Base-by-base conservation (phyloP, 2,113 vertebrate species). In the Oxygymnocypris stewartii region DNA sequence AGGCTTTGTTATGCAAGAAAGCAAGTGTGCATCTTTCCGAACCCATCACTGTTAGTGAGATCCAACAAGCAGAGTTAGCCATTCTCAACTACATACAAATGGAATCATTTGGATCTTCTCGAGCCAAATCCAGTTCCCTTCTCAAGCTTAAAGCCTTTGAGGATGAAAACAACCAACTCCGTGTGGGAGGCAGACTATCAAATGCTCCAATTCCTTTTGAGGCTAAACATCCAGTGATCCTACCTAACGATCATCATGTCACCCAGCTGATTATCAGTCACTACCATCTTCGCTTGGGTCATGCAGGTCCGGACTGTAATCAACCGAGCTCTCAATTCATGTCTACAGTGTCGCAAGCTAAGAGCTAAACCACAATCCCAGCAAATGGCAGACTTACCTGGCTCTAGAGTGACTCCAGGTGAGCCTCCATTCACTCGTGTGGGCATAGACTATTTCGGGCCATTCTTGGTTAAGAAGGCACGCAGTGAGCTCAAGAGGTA, bases 141-240 rank as follows among this genome's bases (percentile, higher is more conserved):
- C 35, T 82, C 57, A 65, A 61, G 59, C 59, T 65, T 16, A 40
- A 65, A n/a, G 6, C 59, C 59, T 63, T 8, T n/a, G 9, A 18
- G n/a, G 20, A 63, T 63, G 59, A 63, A 63, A 63, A 63, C 59
- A 23, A 63, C 5, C 76, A 40, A 23, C 47, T 79, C n/a, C 25
- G 25, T 51, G 76, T 79, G 8, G 76, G 76, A 79, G 76, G 76
- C 76, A 79, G 51, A 79, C 42, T 59, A 31, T 59, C 28, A 8
- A 59, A 59, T 54, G 78, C 78, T 6, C 49, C 28, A 79, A 79
- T 79, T 57, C 28, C 51, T 4, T 54, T 31, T 35, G 51, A 54
- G 28, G 78, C 78, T 57, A 79, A 61, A 31, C 79, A 81, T 61
- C 57, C 35, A 63, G 31, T 82, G 59, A 82, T 67, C 40, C 9